A percentile compares a stretch with the other conserved stretches of the same genome.
Evolutionary conservation across 1,140 invertebrate species (phyloP).

Genomic region (Brachionus rotundiformis): DNA sequence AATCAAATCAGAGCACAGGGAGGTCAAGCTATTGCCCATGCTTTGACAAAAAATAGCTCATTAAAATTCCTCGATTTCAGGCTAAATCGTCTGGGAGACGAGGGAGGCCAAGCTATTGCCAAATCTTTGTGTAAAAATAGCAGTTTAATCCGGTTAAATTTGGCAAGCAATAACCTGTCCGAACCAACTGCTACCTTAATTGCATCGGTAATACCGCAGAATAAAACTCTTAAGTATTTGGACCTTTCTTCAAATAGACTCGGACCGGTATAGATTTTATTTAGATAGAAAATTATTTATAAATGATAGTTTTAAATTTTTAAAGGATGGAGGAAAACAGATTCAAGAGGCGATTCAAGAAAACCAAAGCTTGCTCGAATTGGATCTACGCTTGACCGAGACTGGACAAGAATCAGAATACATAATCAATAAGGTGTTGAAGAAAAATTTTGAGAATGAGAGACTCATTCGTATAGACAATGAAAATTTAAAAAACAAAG

Average conservation of each 20-base stretch:
- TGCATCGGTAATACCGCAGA: slow-evolving; percentile 58
- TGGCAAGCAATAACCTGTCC: slow-evolving; percentile 62
- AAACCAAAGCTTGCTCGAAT: slow-evolving; percentile 60
- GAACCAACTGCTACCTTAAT: slow-evolving; percentile 61
- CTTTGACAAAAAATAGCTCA: slow-evolving; percentile 61
- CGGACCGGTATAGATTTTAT: neutral
- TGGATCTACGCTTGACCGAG: slow-evolving; percentile 63
- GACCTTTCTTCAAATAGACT: slow-evolving; percentile 3
- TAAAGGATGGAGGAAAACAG: slow-evolving; percentile 63
- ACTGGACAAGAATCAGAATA: slow-evolving; percentile 64
- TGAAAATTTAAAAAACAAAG: slow-evolving; percentile 15
- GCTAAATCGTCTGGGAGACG: slow-evolving; percentile 63
- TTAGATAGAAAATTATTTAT: neutral
- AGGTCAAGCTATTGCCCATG: slow-evolving; percentile 63
- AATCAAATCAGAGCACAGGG: slow-evolving; percentile 61
- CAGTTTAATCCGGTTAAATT: slow-evolving; percentile 59
- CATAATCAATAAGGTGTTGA: slow-evolving; percentile 62
- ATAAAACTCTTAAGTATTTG: slow-evolving; percentile 14
- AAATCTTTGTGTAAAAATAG: slow-evolving; percentile 55
- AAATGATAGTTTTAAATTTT: neutral
- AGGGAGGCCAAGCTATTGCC: slow-evolving; percentile 61
- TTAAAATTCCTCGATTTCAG: slow-evolving; percentile 58
- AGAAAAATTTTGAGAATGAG: slow-evolving; percentile 60
- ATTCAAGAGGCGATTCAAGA: slow-evolving; percentile 64
- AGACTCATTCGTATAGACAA: slow-evolving; percentile 48